A percentile compares a stretch with the other conserved stretches of the same genome.
phyloP scores from a whole-genome alignment of 2,113 vertebrate genomes.

The Todiramphus saurophagus region DNA sequence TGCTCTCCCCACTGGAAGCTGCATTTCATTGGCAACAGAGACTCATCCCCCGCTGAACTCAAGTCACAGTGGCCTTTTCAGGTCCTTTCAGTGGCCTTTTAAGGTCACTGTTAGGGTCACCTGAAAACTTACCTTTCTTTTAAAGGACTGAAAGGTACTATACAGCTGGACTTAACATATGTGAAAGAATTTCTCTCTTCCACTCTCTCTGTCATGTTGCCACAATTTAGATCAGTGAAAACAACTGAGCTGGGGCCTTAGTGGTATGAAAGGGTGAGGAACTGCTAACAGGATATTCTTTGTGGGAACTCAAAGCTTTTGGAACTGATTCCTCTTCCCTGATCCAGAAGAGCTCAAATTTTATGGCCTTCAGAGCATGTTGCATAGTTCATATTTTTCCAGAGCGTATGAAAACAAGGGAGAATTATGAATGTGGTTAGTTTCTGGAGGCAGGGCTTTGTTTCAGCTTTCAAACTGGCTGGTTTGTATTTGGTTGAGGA shows the following conservation, averaged over 20 bases:
- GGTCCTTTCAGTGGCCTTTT: neutral
- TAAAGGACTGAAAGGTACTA: neutral
- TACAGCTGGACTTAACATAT: neutral
- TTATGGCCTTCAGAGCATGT: constrained; percentile 43
- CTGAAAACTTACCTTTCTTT: neutral
- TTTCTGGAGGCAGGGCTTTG: neutral
- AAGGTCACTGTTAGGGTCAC: neutral
- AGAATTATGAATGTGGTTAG: constrained; percentile 7
- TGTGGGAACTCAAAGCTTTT: constrained; percentile 46
- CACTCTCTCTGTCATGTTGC: neutral
- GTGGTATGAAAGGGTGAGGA: constrained; percentile 30
- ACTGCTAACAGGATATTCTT: constrained; percentile 45
- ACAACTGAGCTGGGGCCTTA: constrained; percentile 24
- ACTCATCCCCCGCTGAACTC: neutral
- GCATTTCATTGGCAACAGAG: neutral
- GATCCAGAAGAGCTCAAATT: constrained; percentile 62
- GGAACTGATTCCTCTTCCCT: constrained; percentile 30
- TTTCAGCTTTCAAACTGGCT: constrained; percentile 1
- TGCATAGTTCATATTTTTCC: constrained; percentile 34
- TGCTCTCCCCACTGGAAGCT: neutral
- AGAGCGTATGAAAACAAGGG: neutral
- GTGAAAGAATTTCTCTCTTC: neutral
- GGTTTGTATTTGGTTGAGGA: neutral
- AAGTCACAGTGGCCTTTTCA: neutral
- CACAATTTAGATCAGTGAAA: constrained; percentile 26